Base-by-base conservation (phyloP, 1,140 invertebrate genomes). In the Halyomorpha halys region DNA sequence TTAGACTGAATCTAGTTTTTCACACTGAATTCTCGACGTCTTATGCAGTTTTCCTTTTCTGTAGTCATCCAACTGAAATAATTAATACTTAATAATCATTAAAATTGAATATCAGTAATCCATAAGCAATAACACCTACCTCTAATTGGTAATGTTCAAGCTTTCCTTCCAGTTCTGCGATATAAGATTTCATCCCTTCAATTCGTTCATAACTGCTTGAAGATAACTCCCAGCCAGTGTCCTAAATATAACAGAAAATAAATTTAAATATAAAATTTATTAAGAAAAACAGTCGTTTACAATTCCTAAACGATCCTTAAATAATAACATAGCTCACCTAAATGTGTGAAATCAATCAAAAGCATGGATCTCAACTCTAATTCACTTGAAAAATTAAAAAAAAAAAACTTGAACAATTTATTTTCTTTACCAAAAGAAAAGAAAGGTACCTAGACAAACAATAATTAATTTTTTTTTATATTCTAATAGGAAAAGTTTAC, bases 161-260 rank as follows among this genome's bases (percentile, higher is more conserved):
- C 47, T 45, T 59, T 68, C 61, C 23, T 64, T 76, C 73, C 21
- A 76, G 49, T 11, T 74, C 70, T 4, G 64, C 61, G 15, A 77
- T 68, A 23, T 67, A 67, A 18, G 66, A 63, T 23, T 70, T 71
- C 8, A 77, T 70, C 0, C 59, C 59, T 18, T 56, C 54, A 4
- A 73, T 65, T 49, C 65, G 51, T 18, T 44, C 53, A 39, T 11
- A 39, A 44, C 39, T 30, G 15, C 15, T 45, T 11, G 39, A n/a
- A 21, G 39, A 18, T 18, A 34, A n/a, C 21, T 45, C 39, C 60
- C 60, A 44, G 44, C 47, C 39, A 47, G 21, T 23, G 2, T 39
- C 27, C 27, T 60, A 44, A 60, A 30, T 39, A 39, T 18, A 30
- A 59, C 18, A 23, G 4, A 6, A 47, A 5, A 47, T 47, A 49